These are phyloP conservation scores for Lepetodrilus schrolli DNA, from an alignment of 2,888 invertebrate genomes.

Conservation along the genomic window DNA sequence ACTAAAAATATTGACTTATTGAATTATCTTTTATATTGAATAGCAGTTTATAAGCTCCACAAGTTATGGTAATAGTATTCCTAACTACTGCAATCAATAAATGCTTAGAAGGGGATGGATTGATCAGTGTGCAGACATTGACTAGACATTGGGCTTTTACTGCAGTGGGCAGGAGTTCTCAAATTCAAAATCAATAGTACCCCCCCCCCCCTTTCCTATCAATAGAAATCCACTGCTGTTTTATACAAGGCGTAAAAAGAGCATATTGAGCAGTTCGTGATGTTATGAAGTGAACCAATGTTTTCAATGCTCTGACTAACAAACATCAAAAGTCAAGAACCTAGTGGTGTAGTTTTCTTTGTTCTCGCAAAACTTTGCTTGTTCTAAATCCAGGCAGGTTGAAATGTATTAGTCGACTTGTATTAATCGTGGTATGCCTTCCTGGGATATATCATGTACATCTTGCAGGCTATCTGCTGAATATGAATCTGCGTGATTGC, in stretches of 20 bases:
- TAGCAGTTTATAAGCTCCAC: too few species aligned
- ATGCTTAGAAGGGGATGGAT: too few species aligned
- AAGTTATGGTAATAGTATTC: too few species aligned
- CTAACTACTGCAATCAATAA: too few species aligned
- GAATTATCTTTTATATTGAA: too few species aligned
- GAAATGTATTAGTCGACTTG: background rate
- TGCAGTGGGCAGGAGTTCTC: background rate
- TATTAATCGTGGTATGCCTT: constrained; percentile 1
- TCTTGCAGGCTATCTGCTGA: background rate
- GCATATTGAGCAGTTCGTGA: background rate
- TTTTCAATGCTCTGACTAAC: background rate
- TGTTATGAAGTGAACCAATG: background rate
- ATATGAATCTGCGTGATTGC: too few species aligned
- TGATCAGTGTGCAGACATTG: background rate
- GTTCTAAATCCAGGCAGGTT: background rate
- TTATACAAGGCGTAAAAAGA: background rate
- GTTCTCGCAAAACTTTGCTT: background rate
- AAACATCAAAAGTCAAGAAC: background rate
- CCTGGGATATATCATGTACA: background rate
- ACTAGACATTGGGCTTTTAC: constrained; percentile 13
- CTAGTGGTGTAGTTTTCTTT: background rate
- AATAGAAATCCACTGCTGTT: too few species aligned
- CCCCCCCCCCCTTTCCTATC: too few species aligned
- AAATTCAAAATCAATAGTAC: background rate
- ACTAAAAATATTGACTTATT: too few species aligned